Conservation (phyloP, 2,113 vertebrate genomes). For the Tichodroma muraria region DNA sequence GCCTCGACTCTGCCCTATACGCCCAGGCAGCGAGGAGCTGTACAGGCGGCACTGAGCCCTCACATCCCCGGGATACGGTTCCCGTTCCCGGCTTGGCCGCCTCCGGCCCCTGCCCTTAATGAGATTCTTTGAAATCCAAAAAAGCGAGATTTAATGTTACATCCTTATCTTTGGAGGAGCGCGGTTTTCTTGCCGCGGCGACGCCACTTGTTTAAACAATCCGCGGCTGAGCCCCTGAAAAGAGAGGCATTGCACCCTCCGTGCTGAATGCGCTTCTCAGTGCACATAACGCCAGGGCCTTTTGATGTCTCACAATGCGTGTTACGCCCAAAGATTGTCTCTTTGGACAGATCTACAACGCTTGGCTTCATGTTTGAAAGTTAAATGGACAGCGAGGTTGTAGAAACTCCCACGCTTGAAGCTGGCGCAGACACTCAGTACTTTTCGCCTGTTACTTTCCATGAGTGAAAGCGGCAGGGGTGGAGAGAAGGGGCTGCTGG, state of each 20-base stretch:
- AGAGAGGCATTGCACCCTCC: constrained; percentile 60
- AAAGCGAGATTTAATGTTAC: constrained; percentile 42
- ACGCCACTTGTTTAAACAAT: constrained; percentile 60
- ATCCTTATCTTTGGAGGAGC: constrained; percentile 50
- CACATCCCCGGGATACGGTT: background rate
- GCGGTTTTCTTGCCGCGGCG: constrained; percentile 41
- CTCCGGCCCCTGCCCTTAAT: background rate
- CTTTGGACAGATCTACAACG: constrained; percentile 78
- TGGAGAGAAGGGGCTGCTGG: background rate
- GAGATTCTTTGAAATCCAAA: constrained; percentile 50
- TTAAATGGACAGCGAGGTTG: constrained; percentile 68
- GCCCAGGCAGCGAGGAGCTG: background rate
- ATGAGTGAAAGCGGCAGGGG: background rate
- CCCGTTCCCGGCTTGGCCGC: background rate
- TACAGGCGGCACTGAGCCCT: background rate
- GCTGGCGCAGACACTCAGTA: background rate
- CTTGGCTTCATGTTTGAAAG: constrained; percentile 77
- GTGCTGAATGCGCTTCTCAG: constrained; percentile 66
- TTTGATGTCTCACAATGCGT: constrained; percentile 74
- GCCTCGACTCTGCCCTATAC: background rate
- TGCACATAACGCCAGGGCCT: constrained; percentile 66
- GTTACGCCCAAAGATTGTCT: constrained; percentile 77
- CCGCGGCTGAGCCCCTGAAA: constrained; percentile 57
- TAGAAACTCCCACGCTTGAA: constrained; percentile 72
- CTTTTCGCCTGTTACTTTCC: constrained; percentile 12